Conservation (phyloP, 2,797 vertebrate species). For the Dendrocincla fuliginosa region DNA sequence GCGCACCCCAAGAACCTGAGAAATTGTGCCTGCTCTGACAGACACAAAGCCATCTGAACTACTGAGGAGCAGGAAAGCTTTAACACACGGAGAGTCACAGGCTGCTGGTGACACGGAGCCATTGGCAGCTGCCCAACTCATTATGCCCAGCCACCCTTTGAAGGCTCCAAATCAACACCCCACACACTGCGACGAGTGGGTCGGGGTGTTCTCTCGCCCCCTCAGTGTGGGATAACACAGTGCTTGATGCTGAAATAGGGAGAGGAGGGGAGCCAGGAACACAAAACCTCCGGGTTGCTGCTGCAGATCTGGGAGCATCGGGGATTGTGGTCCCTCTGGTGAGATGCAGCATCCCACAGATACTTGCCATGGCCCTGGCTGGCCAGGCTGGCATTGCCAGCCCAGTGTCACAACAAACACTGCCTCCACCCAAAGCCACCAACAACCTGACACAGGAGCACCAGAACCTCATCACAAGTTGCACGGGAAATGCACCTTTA, state of each 20-base stretch:
- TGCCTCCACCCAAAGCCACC: neutral
- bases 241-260: accelerated
- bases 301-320: neutral
- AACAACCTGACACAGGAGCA: neutral
- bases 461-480: accelerated
- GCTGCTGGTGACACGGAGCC: neutral
- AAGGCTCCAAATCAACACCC: conserved; percentile 11
- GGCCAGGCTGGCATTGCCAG: neutral
- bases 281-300: neutral
- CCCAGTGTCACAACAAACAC: neutral
- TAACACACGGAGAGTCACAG: neutral
- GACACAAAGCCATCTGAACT: conserved; percentile 33
- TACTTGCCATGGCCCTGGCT: neutral
- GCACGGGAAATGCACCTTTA: neutral
- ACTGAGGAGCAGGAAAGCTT: conserved; percentile 23
- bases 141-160: conserved; percentile 22
- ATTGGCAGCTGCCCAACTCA: conserved; percentile 37
- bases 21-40: neutral
- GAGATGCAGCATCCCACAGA: neutral
- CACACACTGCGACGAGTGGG: neutral
- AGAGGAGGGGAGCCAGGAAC: neutral
- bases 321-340: neutral
- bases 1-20: neutral
- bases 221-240: accelerated
- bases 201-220: accelerated